Percentiles rank a stretch among this genome's conserved stretches.
phyloP scores from a whole-genome alignment of 2,113 vertebrate species.

The Coryphaenoides rupestris region DNA sequence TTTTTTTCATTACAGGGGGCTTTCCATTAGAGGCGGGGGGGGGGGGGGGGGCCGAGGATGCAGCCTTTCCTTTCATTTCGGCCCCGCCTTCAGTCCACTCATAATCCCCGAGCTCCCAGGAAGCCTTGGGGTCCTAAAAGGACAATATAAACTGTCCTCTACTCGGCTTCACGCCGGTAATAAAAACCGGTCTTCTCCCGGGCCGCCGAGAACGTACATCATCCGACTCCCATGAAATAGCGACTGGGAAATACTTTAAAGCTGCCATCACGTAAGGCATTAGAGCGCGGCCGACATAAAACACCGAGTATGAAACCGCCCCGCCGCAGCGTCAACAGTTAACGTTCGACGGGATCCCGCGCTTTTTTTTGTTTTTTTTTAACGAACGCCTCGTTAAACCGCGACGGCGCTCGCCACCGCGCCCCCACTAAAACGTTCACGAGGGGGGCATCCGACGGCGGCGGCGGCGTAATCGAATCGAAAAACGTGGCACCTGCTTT shows the following conservation, averaged over 20 bases:
- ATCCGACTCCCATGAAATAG: constrained; percentile 9
- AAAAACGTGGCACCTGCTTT: background rate
- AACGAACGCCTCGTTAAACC: background rate
- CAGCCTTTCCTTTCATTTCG: constrained; percentile 30
- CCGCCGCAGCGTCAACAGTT: background rate
- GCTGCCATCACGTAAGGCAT: constrained; percentile 1
- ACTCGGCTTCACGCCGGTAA: constrained; percentile 1
- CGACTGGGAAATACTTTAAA: background rate
- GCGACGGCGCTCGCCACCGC: no score
- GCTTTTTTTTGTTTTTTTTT: no score
- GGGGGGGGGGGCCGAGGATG: no score
- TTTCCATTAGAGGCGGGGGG: constrained; percentile 9
- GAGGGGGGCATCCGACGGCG: no score
- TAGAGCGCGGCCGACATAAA: background rate
- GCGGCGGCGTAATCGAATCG: constrained; percentile 41
- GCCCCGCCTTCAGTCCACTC: constrained; percentile 16
- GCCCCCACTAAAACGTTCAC: no score
- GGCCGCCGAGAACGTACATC: constrained; percentile 8
- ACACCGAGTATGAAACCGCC: no score
- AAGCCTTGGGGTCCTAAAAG: constrained; percentile 15
- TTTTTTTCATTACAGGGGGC: constrained; percentile 18
- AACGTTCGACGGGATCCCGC: constrained; percentile 1
- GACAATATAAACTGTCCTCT: constrained; percentile 3
- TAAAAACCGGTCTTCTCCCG: constrained; percentile 25
- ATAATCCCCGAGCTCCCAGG: constrained; percentile 12